Conservation (phyloP, 2,888 invertebrate genomes). For the Diarsia mendica region DNA sequence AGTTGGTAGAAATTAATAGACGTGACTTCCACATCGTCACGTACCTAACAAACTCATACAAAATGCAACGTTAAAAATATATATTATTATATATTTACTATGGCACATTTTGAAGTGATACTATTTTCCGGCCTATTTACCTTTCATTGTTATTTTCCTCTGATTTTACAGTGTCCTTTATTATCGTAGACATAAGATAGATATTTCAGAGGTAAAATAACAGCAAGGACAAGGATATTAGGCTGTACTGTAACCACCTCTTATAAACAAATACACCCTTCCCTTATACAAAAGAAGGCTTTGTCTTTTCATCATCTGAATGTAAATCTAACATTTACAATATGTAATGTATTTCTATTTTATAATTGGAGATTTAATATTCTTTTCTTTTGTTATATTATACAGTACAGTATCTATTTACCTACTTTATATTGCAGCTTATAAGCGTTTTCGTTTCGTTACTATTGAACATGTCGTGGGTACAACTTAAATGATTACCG, state of each 20-base stretch:
- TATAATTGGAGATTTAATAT: not conserved
- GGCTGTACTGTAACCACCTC: conserved; percentile 32
- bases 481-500: conserved; percentile 5
- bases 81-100: conserved; percentile 28
- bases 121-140: conserved; percentile 22
- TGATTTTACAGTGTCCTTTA: not conserved
- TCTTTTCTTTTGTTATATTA: not conserved
- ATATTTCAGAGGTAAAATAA: conserved; percentile 1
- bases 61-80: conserved; percentile 66
- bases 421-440: conserved; percentile 1
- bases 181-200: not conserved
- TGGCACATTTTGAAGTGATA: conserved; percentile 53
- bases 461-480: not conserved
- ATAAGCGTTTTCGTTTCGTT: conserved; percentile 4
- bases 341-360: not conserved
- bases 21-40: conserved; percentile 71
- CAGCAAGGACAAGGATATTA: conserved; percentile 2
- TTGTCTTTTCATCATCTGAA: conserved; percentile 10
- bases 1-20: conserved; percentile 79
- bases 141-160: not conserved
- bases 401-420: not conserved
- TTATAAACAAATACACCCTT: conserved; percentile 25
- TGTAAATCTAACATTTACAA: conserved; percentile 13
- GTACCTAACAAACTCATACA: conserved; percentile 72
- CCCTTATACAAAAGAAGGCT: conserved; percentile 17